phyloP scores from a whole-genome alignment of 2,888 invertebrate species.

The Melieria omissa region DNA sequence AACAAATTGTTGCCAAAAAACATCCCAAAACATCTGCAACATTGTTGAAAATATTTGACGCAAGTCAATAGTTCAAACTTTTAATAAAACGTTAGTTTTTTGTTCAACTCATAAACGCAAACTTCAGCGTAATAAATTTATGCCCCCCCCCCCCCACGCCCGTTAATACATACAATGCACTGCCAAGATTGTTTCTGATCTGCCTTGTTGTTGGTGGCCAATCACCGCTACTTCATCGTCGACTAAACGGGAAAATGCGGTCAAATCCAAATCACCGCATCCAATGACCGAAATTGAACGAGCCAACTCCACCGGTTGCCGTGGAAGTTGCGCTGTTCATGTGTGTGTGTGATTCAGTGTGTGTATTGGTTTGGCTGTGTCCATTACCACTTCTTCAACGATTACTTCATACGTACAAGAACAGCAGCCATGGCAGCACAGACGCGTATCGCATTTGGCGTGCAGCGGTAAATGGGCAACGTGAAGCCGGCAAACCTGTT shows the following conservation, averaged over 20 bases:
- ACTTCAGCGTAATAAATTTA: too few species aligned
- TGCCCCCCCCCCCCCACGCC: too few species aligned
- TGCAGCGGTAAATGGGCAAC: too few species aligned
- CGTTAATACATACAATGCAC: too few species aligned
- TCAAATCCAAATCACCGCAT: slow-evolving; percentile 47
- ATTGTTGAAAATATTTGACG: too few species aligned
- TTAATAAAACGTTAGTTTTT: too few species aligned
- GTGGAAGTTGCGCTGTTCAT: neutral
- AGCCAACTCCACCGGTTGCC: neutral
- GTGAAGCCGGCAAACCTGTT: neutral
- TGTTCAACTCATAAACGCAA: too few species aligned
- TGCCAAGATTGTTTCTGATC: neutral
- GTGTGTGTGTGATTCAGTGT: neutral
- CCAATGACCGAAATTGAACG: slow-evolving; percentile 46
- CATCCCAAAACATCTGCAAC: too few species aligned
- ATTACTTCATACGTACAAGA: slow-evolving; percentile 26
- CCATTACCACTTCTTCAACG: slow-evolving; percentile 27
- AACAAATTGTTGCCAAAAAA: too few species aligned
- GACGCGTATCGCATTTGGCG: too few species aligned
- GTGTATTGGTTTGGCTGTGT: neutral
- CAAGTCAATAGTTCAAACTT: too few species aligned
- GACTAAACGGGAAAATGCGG: slow-evolving; percentile 43
- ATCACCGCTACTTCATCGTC: neutral
- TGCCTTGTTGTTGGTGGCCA: neutral
- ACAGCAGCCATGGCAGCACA: neutral